A percentile compares a stretch with the other conserved stretches of the same genome.
These are phyloP conservation scores for Discoglossus pictus DNA, from an alignment of 2,797 vertebrate species.

Conservation along the genomic window DNA sequence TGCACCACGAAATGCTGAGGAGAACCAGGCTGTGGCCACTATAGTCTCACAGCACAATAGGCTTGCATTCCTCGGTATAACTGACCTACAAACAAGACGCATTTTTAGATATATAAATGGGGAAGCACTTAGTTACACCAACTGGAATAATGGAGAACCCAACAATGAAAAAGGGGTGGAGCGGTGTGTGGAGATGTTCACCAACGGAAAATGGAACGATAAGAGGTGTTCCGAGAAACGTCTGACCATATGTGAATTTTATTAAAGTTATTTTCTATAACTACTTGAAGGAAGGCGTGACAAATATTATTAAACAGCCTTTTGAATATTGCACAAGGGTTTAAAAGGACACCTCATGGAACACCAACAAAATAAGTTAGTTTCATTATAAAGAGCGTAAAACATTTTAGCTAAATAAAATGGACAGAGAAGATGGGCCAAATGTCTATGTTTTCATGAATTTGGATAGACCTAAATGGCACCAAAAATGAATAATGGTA, in stretches of 20 bases:
- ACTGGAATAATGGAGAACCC: constrained; percentile 47
- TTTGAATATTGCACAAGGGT: too few relatives aligned
- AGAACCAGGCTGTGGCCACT: constrained; percentile 1
- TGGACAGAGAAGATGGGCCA: too few relatives aligned
- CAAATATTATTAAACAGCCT: too few relatives aligned
- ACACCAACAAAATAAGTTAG: too few relatives aligned
- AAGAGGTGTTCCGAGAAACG: constrained; percentile 8
- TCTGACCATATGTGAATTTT: constrained; percentile 35
- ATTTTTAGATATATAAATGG: constrained; percentile 2
- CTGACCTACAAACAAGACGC: neutral
- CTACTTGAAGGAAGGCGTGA: too few relatives aligned
- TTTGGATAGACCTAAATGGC: too few relatives aligned
- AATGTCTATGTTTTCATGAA: too few relatives aligned
- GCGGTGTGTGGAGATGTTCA: constrained; percentile 9
- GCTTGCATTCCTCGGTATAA: constrained; percentile 11
- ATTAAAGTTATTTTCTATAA: too few relatives aligned
- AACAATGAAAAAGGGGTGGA: constrained; percentile 45
- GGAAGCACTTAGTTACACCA: neutral
- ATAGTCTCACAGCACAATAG: constrained; percentile 6
- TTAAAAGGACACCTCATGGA: too few relatives aligned
- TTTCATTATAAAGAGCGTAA: too few relatives aligned
- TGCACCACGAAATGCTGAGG: constrained; percentile 51
- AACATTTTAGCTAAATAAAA: too few relatives aligned
- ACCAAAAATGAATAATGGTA: too few relatives aligned
- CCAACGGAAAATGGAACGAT: constrained; percentile 11